These are phyloP conservation scores for Homarus americanus DNA, from an alignment of 1,140 invertebrate genomes.

Conservation along the genomic window DNA sequence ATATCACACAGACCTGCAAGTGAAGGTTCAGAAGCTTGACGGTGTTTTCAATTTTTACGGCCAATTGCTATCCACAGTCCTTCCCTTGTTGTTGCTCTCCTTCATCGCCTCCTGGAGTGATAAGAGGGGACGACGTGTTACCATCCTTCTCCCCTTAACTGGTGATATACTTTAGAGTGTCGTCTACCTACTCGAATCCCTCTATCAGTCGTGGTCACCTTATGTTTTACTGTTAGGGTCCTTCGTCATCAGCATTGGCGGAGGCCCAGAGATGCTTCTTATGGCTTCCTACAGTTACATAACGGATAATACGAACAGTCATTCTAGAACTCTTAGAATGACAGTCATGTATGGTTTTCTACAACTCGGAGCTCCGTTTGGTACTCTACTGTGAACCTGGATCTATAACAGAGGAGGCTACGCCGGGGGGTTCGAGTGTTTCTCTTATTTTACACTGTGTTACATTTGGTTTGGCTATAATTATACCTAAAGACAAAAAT, in stretches of 20 bases:
- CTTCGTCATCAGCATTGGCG: conserved; percentile 31
- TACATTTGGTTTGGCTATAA: neutral
- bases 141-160: neutral
- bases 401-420: conserved; percentile 24
- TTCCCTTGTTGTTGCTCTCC: conserved; percentile 4
- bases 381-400: neutral
- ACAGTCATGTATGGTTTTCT: too few relatives aligned
- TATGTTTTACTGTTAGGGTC: conserved; percentile 20
- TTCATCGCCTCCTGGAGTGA: conserved; percentile 53
- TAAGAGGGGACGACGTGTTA: neutral
- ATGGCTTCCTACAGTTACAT: conserved; percentile 58
- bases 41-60: conserved; percentile 20
- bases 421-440: neutral
- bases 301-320: conserved; percentile 19
- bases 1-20: conserved; percentile 7
- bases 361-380: conserved; percentile 23
- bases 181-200: neutral
- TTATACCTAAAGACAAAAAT: neutral
- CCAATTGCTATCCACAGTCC: neutral
- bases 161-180: neutral
- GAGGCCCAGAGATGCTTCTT: neutral
- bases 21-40: conserved; percentile 22
- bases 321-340: too few relatives aligned
- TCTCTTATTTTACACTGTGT: neutral
- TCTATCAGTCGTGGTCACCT: conserved; percentile 20